Base-by-base conservation (phyloP, 2,113 vertebrate species). In the Gasterosteus aculeatus region DNA sequence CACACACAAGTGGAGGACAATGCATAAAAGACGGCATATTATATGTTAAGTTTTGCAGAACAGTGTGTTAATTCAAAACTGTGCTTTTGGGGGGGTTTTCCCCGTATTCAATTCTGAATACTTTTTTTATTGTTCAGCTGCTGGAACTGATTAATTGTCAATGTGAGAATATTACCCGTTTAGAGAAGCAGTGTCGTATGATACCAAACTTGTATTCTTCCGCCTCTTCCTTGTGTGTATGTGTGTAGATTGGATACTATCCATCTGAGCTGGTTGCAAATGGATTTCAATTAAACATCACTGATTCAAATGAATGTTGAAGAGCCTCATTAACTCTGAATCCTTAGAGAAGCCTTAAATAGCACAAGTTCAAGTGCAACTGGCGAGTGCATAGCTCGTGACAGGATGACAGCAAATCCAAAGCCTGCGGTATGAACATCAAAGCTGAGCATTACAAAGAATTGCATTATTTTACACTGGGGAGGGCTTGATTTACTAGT, bases 221-320 rank as follows among this genome's bases (percentile, higher is more conserved):
- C 41, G 4, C 51, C 9, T 35, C 53, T 22, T 14, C 53, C 22
- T 22, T 16, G 16, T 49, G 46, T 47, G 46, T 46, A 11, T 46
- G 44, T 46, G 44, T 46, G 44, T 46, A 11, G 51, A 22, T 53
- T 56, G 22, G 54, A 57, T 31, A 31, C 29, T 16, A 14, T 72
- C 61, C 33, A 66, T 26, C 10, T 38, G 18, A 29, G 47, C 15
- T 38, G 38, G 69, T 19, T 62, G 38, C 19, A 79, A 72, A 72
- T 79, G 62, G 38, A 54, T 72, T 79, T 73, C 10, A 46, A 79
- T 73, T 72, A 72, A 66, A 31, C 35, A 53, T 51, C 12, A 49
- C 44, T 59, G 46, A 76, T 71, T 35, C 65, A 31, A 66, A 47
- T 76, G 46, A 10, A 54, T 54, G 60, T 19, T 44, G 53, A 10